Evolutionary conservation across 2,113 vertebrate genomes (phyloP), one percentile per base, ranked within the genome.

Genomic region (Gallinago undulata): DNA sequence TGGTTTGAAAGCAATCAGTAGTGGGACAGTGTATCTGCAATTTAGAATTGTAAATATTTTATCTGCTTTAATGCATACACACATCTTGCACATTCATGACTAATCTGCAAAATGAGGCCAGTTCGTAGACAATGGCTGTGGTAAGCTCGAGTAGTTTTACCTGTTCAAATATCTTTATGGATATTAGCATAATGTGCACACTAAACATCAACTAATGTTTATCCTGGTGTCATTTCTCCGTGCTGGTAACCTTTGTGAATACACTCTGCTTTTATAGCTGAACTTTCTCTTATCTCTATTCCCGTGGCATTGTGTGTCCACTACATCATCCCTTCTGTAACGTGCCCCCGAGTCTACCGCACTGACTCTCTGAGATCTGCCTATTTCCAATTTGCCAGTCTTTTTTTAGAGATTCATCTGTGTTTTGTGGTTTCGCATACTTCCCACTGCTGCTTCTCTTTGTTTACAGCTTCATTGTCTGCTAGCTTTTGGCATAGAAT

Each of bases 31-130:
- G 57, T 79, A 92, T 73, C 89, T 80, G 78, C 91, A 94, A 91
- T 92, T 93, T 94, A 82, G 94, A 96, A 91, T 80, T 82, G 91
- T 96, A 95, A 96, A 96, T 94, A 96, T 96, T 96, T 95, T 89
- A 96, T 95, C 94, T 94, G 30, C 77, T 92, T 92, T 93, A 95
- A 91, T 95, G 88, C 92, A 86, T 59, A 28, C 30, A 47, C 76
- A 80, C 62, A 60, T 89, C 70, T 85, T 73, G 67, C 50, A 91
- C 57, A 35, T 93, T 91, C 84, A 70, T 87, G 92, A 76, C 66
- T 94, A 41, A 94, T 68, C 55, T 94, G 70, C 73, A 91, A 77
- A 96, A 84, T 68, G 37, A 63, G 43, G 16, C 11, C 31, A 16
- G 9, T 55, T 91, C 92, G 76, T 35, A 87, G 81, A 50, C 67